Conservation (phyloP, 2,888 invertebrate species). For the Habrosyne pyritoides region DNA sequence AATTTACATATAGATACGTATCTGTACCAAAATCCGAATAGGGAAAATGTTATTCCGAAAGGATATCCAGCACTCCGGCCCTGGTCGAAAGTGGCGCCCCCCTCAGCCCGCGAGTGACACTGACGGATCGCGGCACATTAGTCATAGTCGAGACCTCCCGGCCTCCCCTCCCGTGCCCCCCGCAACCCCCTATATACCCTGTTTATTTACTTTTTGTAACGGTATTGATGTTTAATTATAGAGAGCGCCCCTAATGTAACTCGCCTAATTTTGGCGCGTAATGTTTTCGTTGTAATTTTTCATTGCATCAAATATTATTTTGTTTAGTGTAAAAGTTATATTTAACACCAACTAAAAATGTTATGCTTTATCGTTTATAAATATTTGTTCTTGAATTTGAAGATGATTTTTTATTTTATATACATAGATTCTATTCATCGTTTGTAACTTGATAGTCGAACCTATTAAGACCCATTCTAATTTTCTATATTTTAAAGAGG, state of each 20-base stretch:
- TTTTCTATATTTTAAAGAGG: no score
- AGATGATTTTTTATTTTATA: neutral
- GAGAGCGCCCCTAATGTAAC: conserved; percentile 69
- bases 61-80: conserved; percentile 70
- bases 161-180: conserved; percentile 66
- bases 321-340: conserved; percentile 23
- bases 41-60: conserved; percentile 78
- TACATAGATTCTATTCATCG: neutral
- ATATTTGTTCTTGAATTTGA: neutral
- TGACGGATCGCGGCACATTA: conserved; percentile 88
- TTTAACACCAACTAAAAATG: neutral
- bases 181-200: conserved; percentile 73
- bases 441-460: neutral
- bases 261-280: conserved; percentile 69
- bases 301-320: conserved; percentile 46
- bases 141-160: conserved; percentile 85
- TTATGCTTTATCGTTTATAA: neutral
- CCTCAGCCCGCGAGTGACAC: conserved; percentile 82
- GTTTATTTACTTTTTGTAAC: conserved; percentile 84
- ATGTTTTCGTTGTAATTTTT: conserved; percentile 72
- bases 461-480: neutral
- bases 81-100: conserved; percentile 73
- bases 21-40: conserved; percentile 55
- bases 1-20: conserved; percentile 78
- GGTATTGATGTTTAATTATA: conserved; percentile 84